A percentile compares a stretch with the other conserved stretches of the same genome.
phyloP scores from a whole-genome alignment of 2,888 invertebrate genomes.

The Amaurobius ferox region DNA sequence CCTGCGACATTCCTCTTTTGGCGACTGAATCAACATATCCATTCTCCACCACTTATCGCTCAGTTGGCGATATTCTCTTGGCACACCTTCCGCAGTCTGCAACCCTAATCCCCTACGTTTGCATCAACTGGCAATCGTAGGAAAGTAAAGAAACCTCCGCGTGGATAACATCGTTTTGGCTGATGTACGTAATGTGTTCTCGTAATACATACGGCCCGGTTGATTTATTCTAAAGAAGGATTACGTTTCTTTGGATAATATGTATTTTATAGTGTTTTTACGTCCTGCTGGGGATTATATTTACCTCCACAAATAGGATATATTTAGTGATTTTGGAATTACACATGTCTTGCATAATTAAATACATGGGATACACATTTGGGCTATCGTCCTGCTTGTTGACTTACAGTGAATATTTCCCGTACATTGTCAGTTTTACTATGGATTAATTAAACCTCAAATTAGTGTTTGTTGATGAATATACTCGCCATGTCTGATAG shows the following conservation, averaged over 20 bases:
- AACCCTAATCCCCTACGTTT: conserved; percentile 57
- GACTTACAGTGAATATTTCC: too few species aligned
- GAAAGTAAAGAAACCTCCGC: conserved; percentile 60
- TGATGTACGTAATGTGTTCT: background rate
- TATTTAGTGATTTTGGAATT: too few species aligned
- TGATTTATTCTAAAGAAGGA: too few species aligned
- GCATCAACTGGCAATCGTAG: conserved; percentile 40
- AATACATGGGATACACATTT: too few species aligned
- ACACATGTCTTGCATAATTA: too few species aligned
- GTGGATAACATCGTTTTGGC: conserved; percentile 34
- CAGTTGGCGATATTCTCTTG: background rate
- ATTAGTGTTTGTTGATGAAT: too few species aligned
- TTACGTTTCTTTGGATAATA: too few species aligned
- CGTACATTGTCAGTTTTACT: too few species aligned
- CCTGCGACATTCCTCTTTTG: background rate
- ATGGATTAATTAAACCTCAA: too few species aligned
- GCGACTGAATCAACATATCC: background rate
- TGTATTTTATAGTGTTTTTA: too few species aligned
- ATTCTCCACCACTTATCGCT: background rate
- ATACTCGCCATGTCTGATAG: background rate
- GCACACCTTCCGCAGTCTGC: conserved; percentile 27
- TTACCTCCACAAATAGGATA: background rate
- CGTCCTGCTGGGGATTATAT: background rate
- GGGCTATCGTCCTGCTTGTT: too few species aligned
- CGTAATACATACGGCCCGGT: background rate